A percentile compares a stretch with the other conserved stretches of the same genome.
These are phyloP conservation scores for Psettodes erumei DNA, from an alignment of 2,113 vertebrate genomes.

Conservation along the genomic window DNA sequence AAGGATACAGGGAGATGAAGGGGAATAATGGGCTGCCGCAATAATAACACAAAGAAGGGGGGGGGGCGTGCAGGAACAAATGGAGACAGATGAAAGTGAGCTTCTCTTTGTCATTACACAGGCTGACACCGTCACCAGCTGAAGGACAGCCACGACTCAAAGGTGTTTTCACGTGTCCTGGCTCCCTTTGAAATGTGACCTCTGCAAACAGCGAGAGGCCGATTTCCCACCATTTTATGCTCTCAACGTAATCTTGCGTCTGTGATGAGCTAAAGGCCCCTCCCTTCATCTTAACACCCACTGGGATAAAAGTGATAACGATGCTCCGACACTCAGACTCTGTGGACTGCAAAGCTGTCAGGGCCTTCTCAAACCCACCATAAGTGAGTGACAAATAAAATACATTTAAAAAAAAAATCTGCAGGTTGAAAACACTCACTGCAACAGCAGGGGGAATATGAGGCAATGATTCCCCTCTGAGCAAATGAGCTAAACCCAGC, in stretches of 20 bases:
- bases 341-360: slow-evolving; percentile 17
- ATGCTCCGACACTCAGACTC: slow-evolving; percentile 16
- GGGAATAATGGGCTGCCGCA: slow-evolving; percentile 36
- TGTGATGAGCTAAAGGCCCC: slow-evolving; percentile 10
- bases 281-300: slow-evolving; percentile 17
- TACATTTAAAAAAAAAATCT: neutral
- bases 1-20: slow-evolving; percentile 55
- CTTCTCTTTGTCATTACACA: slow-evolving; percentile 44
- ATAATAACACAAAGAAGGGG: slow-evolving; percentile 53
- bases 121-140: slow-evolving; percentile 44
- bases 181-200: slow-evolving; percentile 63
- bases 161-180: slow-evolving; percentile 45
- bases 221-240: slow-evolving; percentile 29
- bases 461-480: neutral
- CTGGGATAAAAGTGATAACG: slow-evolving; percentile 26
- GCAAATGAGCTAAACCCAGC: slow-evolving; percentile 3
- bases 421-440: slow-evolving; percentile 2
- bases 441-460: slow-evolving; percentile 14
- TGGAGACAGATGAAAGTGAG: slow-evolving; percentile 68
- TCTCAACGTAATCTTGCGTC: slow-evolving; percentile 21
- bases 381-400: slow-evolving; percentile 1
- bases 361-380: slow-evolving; percentile 19
- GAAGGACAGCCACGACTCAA: slow-evolving; percentile 42
- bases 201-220: neutral
- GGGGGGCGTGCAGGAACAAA: slow-evolving; percentile 52